phyloP scores from a whole-genome alignment of 2,113 vertebrate genomes.

The Chrysochloris asiatica region DNA sequence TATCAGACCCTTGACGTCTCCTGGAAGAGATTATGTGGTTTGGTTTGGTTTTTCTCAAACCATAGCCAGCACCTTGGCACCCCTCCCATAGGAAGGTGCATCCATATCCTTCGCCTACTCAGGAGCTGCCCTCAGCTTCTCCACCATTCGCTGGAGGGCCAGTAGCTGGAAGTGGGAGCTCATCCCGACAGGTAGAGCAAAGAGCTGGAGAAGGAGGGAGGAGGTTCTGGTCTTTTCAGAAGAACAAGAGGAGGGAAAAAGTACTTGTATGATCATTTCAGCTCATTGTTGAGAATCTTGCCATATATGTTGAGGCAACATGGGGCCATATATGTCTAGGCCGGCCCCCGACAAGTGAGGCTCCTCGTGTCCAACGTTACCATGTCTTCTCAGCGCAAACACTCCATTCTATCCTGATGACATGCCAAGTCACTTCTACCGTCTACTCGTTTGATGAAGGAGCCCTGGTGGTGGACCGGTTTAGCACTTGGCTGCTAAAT shows the following conservation, averaged over 20 bases:
- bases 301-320: no score
- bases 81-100: not conserved
- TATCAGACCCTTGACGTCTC: constrained; percentile 22
- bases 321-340: no score
- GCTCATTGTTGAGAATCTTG: not conserved
- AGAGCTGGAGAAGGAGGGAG: not conserved
- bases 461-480: not conserved
- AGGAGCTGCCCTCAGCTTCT: not conserved
- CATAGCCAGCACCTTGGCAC: not conserved
- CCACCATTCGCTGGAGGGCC: no score
- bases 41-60: not conserved
- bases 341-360: no score
- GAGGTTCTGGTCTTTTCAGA: not conserved
- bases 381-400: not conserved
- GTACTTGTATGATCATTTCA: not conserved
- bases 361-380: not conserved
- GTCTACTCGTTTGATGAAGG: not conserved
- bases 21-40: not conserved
- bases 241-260: not conserved
- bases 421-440: not conserved
- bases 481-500: not conserved
- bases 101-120: not conserved
- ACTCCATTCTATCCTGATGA: not conserved
- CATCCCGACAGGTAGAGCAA: not conserved
- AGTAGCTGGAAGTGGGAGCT: no score